Base-by-base conservation (phyloP, 2,888 invertebrate species). In the Sarcophaga rosellei region DNA sequence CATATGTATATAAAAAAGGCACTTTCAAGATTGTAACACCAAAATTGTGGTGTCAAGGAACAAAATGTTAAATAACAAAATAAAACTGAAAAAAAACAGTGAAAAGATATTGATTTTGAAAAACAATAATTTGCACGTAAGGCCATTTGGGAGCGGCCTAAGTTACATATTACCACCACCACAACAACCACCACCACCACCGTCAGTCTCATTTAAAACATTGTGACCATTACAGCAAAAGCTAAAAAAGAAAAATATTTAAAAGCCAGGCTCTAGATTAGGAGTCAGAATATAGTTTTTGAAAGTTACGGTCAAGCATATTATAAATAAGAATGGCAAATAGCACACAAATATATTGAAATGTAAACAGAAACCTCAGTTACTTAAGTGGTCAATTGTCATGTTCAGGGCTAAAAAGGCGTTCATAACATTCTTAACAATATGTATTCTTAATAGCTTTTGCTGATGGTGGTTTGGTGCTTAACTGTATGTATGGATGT, bases 381-480 rank as follows among this genome's bases (percentile, higher is more conserved):
- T 45, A 75, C 66, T 77, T 76, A 81, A 86, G 75, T 79, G 81
- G 75, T 68, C 82, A 87, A 74, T 81, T 81, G 85, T 78, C 75
- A 83, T 82, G 78, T 85, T 83, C 87, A 87, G 83, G 87, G 87
- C 83, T 84, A 85, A 86, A 85, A 81, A 81, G 86, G 84, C 81
- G 84, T 86, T 82, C 79, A 4, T 79, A 79, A 82, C 74, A 47
- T 70, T 80, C 21, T 75, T 65, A 11, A 70, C 25, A 75, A 45
- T 79, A n/a, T n/a, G n/a, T n/a, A 21, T 61, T 61, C 10, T 53
- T 53, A 53, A 53, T 17, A 15, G 10, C 10, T 10, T 17, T 2
- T 17, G 61, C 1, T 20, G n/a, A 3, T 61, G 8, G 20, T 45
- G n/a, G 63, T 57, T 15, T 53, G 17, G 53, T 23, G 44, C 21